These are phyloP conservation scores for Pleuronectes platessa DNA, from an alignment of 2,113 vertebrate genomes.

Conservation along the genomic window DNA sequence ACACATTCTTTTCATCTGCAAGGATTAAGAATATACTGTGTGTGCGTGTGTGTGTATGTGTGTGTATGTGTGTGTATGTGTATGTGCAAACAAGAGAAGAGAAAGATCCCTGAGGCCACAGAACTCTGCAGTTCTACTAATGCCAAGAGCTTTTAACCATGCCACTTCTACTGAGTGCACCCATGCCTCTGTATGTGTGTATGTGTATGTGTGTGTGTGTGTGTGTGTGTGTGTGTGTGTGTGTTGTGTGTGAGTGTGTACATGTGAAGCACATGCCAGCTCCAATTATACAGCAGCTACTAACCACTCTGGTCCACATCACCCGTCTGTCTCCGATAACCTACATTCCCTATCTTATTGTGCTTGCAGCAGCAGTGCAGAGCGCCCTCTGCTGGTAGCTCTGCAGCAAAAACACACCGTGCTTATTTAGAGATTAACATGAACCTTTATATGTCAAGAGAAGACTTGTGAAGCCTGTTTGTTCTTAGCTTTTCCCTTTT, in stretches of 20 bases:
- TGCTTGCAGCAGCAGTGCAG: constrained; percentile 24
- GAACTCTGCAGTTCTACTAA: constrained; percentile 35
- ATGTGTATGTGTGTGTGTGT: neutral
- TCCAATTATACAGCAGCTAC: constrained; percentile 29
- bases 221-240: neutral
- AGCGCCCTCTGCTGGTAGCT: constrained; percentile 60
- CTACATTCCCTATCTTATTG: neutral
- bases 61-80: neutral
- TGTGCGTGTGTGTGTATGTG: neutral
- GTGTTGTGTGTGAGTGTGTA: neutral
- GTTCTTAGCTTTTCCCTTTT: neutral
- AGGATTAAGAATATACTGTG: neutral
- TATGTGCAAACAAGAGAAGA: neutral
- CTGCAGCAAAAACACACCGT: neutral
- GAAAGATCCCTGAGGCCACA: constrained; percentile 11
- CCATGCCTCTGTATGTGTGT: neutral
- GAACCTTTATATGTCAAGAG: neutral
- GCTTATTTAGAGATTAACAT: neutral
- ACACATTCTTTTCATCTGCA: neutral
- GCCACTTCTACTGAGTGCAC: constrained; percentile 28
- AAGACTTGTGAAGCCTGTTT: neutral
- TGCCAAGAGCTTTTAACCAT: constrained; percentile 44
- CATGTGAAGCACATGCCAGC: neutral
- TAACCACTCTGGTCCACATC: constrained; percentile 27
- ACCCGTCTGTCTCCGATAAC: constrained; percentile 36